phyloP scores from a whole-genome alignment of 2,797 vertebrate genomes.

The Rhabdophis nuchalis region DNA sequence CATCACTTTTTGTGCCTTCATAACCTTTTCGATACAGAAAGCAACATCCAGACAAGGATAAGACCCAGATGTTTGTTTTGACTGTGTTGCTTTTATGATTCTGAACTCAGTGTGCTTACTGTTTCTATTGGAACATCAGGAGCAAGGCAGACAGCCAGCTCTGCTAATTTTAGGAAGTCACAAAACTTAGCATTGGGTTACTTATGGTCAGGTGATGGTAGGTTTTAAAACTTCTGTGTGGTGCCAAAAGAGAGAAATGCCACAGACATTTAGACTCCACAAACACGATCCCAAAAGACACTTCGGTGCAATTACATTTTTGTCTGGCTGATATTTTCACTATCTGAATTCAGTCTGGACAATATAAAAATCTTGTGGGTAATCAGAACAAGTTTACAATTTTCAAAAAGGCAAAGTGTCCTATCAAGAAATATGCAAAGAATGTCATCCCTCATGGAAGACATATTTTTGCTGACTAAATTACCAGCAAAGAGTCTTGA shows the following conservation, averaged over 20 bases:
- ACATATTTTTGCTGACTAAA: not conserved
- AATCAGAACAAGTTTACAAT: constrained; percentile 20
- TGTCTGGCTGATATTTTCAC: constrained; percentile 13
- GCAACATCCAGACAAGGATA: not conserved
- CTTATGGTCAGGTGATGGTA: constrained; percentile 20
- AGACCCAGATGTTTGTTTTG: constrained; percentile 19
- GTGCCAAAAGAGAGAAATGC: constrained; percentile 18
- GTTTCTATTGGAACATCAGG: constrained; percentile 6
- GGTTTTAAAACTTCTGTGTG: not conserved
- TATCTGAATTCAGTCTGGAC: constrained; percentile 18
- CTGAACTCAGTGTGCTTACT: constrained; percentile 4
- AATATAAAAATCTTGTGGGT: constrained; percentile 1
- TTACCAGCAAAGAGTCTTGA: not conserved
- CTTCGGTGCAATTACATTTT: constrained; percentile 3
- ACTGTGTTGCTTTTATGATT: not conserved
- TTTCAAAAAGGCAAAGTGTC: not conserved
- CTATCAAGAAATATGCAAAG: constrained; percentile 4
- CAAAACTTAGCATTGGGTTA: constrained; percentile 5
- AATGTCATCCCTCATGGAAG: not conserved
- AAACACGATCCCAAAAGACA: constrained; percentile 15
- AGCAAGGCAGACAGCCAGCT: not conserved
- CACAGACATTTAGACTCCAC: constrained; percentile 24
- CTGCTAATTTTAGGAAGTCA: constrained; percentile 18
- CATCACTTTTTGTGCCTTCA: not conserved
- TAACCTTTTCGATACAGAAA: not conserved